These are phyloP conservation scores for Bucco capensis DNA, from an alignment of 2,113 vertebrate species.

Conservation along the genomic window DNA sequence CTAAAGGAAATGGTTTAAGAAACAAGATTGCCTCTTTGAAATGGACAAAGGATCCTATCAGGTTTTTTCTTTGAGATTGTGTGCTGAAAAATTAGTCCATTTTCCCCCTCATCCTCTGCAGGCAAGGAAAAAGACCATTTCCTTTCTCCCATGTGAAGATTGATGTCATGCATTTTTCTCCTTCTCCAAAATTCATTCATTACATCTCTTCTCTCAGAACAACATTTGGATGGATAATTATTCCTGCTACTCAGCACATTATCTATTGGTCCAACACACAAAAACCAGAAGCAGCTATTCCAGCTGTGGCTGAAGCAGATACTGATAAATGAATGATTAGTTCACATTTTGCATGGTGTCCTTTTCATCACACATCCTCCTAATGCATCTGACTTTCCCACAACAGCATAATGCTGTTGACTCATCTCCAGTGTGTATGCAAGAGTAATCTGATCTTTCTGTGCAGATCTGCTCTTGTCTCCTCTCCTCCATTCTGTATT, in stretches of 20 bases:
- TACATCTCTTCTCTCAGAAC: not conserved
- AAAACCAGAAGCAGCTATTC: not conserved
- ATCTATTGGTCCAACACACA: not conserved
- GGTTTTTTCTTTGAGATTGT: not conserved
- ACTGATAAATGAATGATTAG: not conserved
- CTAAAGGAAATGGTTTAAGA: not conserved
- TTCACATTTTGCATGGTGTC: not conserved
- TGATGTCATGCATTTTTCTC: not conserved
- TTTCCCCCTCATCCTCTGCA: not conserved
- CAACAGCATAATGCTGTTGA: not conserved
- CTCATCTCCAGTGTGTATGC: not conserved
- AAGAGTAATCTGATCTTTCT: not conserved
- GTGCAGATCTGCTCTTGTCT: not conserved
- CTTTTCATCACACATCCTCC: not conserved
- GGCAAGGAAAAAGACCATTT: not conserved
- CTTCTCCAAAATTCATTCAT: not conserved
- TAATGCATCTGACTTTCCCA: not conserved
- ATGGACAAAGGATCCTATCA: not conserved
- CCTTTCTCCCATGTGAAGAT: not conserved
- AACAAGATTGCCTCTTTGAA: not conserved
- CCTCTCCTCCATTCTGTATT: not conserved
- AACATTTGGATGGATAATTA: not conserved
- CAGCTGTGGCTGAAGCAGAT: not conserved
- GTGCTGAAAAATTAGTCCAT: not conserved
- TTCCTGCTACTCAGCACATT: not conserved